These are phyloP conservation scores for Drosophila trichaetosa DNA, from an alignment of 2,888 invertebrate species.

Conservation along the genomic window DNA sequence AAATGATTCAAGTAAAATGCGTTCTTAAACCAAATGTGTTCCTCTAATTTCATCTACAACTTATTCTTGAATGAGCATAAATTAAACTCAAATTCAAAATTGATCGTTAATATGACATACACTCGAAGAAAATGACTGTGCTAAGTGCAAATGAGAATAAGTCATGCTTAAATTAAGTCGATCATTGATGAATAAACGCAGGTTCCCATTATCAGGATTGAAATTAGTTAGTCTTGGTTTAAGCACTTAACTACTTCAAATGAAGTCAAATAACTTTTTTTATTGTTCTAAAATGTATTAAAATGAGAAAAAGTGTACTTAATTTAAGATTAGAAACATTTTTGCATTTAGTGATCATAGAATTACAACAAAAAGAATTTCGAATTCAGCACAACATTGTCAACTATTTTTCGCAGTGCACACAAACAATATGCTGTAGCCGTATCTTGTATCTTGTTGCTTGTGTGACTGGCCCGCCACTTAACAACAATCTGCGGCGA, in stretches of 20 bases:
- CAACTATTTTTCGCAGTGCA: background rate
- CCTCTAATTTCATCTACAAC: background rate
- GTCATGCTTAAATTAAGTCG: background rate
- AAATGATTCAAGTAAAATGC: background rate
- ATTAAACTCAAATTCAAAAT: background rate
- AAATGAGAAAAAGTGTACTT: background rate
- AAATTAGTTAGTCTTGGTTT: too few relatives aligned
- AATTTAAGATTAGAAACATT: background rate
- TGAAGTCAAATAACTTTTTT: background rate
- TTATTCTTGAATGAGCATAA: too few relatives aligned
- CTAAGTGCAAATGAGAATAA: background rate
- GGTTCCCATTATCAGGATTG: too few relatives aligned
- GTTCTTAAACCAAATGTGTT: too few relatives aligned
- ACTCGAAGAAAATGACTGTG: background rate
- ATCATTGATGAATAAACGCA: background rate
- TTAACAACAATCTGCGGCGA: conserved; percentile 61
- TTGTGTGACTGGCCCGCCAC: conserved; percentile 44
- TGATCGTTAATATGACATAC: background rate
- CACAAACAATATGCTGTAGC: background rate
- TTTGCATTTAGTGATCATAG: background rate
- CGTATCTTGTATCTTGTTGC: conserved; percentile 39
- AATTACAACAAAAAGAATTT: background rate
- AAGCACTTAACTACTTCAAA: background rate
- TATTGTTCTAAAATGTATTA: background rate
- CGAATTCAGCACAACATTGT: background rate